These are phyloP conservation scores for Lydus trimaculatus DNA, from an alignment of 2,888 invertebrate genomes.

Conservation along the genomic window DNA sequence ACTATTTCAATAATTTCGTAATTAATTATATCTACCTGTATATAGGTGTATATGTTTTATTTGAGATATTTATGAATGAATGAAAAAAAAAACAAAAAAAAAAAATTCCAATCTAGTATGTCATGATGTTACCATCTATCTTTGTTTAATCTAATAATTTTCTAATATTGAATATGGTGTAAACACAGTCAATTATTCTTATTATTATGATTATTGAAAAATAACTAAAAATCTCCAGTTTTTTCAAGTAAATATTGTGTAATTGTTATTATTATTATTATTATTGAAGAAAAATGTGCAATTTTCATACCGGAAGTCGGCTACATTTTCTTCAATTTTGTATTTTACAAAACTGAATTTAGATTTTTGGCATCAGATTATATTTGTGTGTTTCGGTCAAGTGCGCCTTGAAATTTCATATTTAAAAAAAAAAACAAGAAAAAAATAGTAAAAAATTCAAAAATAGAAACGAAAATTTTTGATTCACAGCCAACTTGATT, in stretches of 20 bases:
- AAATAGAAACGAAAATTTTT: not conserved
- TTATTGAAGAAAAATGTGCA: not conserved
- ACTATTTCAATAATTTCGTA: no score
- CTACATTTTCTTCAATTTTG: not conserved
- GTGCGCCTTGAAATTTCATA: not conserved
- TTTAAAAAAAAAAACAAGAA: not conserved
- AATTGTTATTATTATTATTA: not conserved
- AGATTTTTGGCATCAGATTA: not conserved
- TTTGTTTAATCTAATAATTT: no score
- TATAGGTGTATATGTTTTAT: no score
- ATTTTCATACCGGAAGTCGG: not conserved
- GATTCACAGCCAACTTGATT: not conserved
- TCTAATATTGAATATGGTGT: no score
- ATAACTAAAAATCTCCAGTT: no score
- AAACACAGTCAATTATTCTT: no score
- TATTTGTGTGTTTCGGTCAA: conserved; percentile 1
- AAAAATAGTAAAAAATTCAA: not conserved
- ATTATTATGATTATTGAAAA: not conserved
- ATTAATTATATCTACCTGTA: no score
- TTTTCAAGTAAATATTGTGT: no score
- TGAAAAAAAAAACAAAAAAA: no score
- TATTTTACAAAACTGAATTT: not conserved
- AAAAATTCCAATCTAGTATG: no score
- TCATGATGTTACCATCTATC: no score
- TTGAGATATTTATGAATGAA: no score